A percentile compares a stretch with the other conserved stretches of the same genome.
Conservation (phyloP, 2,113 vertebrate species). For the Cryptotis parvus region DNA sequence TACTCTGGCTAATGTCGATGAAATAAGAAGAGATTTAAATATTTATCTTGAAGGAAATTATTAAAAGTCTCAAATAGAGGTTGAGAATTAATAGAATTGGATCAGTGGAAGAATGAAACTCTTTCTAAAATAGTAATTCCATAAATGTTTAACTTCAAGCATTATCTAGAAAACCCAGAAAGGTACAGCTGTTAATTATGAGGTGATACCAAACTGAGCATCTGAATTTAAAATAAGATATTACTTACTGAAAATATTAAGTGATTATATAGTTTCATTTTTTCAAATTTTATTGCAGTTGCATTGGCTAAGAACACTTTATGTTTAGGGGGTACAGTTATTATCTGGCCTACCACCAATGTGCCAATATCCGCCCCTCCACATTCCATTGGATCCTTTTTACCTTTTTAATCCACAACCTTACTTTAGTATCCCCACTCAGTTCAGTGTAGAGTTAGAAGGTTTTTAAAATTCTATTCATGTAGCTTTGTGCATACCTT, state of each 20-base stretch:
- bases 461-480: too few relatives aligned
- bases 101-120: constrained; percentile 38
- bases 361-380: too few relatives aligned
- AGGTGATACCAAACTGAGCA: constrained; percentile 36
- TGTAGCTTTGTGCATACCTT: too few relatives aligned
- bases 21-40: constrained; percentile 57
- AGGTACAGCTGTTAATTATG: not conserved
- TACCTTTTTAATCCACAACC: too few relatives aligned
- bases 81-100: constrained; percentile 48
- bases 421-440: too few relatives aligned
- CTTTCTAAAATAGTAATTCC: constrained; percentile 50
- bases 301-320: too few relatives aligned
- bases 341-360: too few relatives aligned
- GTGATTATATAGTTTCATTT: constrained; percentile 22
- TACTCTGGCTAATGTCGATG: constrained; percentile 52
- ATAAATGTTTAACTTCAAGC: constrained; percentile 56
- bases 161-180: constrained; percentile 20
- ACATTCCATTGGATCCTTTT: too few relatives aligned
- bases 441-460: too few relatives aligned
- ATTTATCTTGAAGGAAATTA: constrained; percentile 46
- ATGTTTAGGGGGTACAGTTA: too few relatives aligned
- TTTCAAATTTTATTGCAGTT: constrained; percentile 27
- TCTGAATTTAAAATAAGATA: constrained; percentile 46
- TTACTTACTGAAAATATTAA: constrained; percentile 12
- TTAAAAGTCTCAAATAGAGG: constrained; percentile 10